Evolutionary conservation across 2,797 vertebrate species (phyloP), one percentile per base, ranked within the genome.

Genomic region (Jordanella pulchra): DNA sequence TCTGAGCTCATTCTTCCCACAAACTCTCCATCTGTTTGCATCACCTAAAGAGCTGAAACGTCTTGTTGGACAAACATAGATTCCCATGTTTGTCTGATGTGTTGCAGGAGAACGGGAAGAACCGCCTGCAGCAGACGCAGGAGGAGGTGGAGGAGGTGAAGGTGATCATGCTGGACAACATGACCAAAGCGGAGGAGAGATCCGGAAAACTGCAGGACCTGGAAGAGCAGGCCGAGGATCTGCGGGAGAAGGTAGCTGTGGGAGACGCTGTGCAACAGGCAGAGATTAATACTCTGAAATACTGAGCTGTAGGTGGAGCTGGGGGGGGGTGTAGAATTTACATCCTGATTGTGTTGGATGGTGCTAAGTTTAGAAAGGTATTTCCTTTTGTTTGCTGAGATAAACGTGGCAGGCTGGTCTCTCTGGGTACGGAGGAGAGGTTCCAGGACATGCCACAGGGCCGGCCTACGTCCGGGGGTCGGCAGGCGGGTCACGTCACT

Each of bases 261-360:
- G 30, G 21, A 61, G 14, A 70, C 30, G 13, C 42, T 11, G 3
- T 65, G 23, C 3, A 51, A 39, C 14, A n/a, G 67, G n/a, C n/a
- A n/a, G 73, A 81, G 77, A 87, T 65, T 78, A 55, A 77, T 69
- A 74, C 17, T 18, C 87, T 81, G 87, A 92, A 94, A 93, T 94
- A 94, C n/a, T n/a, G n/a, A 42, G 60, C 75, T 32, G 55, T 79
- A 90, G 93, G 92, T 92, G 91, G 91, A 91, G 90, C 89, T 83
- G 78, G 73, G 44, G 81, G 32, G 87, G 87, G 86, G 90, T 91
- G 87, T 92, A 89, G 83, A 89, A 89, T 94, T 93, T 92, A 90
- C 93, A 93, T 95, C 95, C 94, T 94, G 93, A 92, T 91, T 89
- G 84, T 89, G 90, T 83, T 93, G 93, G 89, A 93, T 87, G 80